Base-by-base conservation (phyloP, 2,113 vertebrate genomes). In the Laterallus jamaicensis region DNA sequence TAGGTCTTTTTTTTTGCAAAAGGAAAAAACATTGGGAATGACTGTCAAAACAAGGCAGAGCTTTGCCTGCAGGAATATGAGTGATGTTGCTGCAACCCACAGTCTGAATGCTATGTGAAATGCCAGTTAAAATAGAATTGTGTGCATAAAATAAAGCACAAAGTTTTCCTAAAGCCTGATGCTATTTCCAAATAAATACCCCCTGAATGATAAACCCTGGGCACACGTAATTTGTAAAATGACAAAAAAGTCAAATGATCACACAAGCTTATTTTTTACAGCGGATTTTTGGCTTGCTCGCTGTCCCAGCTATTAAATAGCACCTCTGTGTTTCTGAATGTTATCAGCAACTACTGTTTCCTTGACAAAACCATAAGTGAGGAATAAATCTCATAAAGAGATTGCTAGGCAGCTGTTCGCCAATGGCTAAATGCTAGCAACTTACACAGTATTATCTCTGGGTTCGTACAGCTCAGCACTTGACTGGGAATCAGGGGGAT, bases 311-410 rank as follows among this genome's bases (percentile, higher is more conserved):
- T 79, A 87, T 58, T 88, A 80, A 95, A 95, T 12, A 93, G 50
- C 32, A 92, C 63, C 90, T 95, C 79, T 68, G 52, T 66, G 31
- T 83, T 93, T 86, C 85, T 77, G 69, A 94, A 94, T 87, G 81
- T 91, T 93, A 91, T 92, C 78, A 85, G 62, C 67, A 76, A 31
- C 73, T 77, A 75, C 91, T 74, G 63, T 93, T 91, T 93, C 83
- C 91, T 91, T 92, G 86, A 96, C 74, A 93, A 93, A 96, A 84
- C 28, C 70, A 16, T 70, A 66, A 93, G 31, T 86, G 80, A 94
- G 74, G 92, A 95, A 95, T 80, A 94, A 95, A 96, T 95, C 78
- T 91, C 93, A 79, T 89, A 73, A 96, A 95, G 93, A 92, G 93
- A 93, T 92, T 91, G 77, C 66, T 82, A 91, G 94, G 93, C 96